These are phyloP conservation scores for Eolophus roseicapilla DNA, from an alignment of 2,113 vertebrate genomes.

Conservation along the genomic window DNA sequence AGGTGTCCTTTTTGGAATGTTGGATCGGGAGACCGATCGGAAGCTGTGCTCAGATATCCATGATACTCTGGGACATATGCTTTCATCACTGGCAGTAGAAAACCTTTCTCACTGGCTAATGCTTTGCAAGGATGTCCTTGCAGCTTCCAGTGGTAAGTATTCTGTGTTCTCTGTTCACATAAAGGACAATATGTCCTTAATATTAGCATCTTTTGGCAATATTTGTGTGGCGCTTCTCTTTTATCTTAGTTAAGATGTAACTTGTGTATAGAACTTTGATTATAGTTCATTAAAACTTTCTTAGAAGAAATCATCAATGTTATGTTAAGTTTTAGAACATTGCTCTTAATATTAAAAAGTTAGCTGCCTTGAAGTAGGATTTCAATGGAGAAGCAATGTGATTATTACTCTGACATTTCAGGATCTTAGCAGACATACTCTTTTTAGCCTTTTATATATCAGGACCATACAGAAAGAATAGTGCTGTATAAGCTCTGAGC, in stretches of 20 bases:
- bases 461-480: background rate
- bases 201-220: background rate
- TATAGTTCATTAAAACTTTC: background rate
- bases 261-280: background rate
- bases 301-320: background rate
- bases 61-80: constrained; percentile 97
- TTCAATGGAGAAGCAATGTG: background rate
- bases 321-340: background rate
- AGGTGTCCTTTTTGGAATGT: constrained; percentile 96
- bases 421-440: background rate
- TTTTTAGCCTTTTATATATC: background rate
- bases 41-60: constrained; percentile 98
- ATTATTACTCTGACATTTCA: background rate
- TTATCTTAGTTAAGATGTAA: background rate
- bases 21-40: constrained; percentile 95
- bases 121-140: constrained; percentile 97
- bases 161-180: background rate
- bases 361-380: background rate
- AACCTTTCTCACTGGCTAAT: constrained; percentile 97
- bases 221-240: background rate
- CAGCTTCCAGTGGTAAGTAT: constrained; percentile 91
- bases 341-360: background rate
- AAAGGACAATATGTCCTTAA: background rate
- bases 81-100: constrained; percentile 93
- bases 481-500: background rate